phyloP scores from a whole-genome alignment of 1,140 invertebrate species.

The Brachionus manjavacas region DNA sequence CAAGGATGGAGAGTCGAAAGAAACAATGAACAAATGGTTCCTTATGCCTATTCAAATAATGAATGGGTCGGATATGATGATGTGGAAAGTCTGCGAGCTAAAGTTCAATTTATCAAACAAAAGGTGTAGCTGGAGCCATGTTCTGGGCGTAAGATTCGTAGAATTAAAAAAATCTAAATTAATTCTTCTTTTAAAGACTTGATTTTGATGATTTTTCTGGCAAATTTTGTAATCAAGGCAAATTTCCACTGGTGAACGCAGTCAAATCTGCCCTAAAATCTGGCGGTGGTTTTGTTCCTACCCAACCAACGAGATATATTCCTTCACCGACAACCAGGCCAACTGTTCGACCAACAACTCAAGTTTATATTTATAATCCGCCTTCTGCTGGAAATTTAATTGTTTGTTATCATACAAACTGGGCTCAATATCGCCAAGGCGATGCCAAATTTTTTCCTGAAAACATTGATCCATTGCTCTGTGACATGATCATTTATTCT shows the following conservation, averaged over 20 bases:
- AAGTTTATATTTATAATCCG: too few species aligned
- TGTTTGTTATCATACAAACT: constrained; percentile 86
- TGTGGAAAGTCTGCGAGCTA: constrained; percentile 48
- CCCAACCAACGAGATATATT: neutral
- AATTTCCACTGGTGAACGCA: constrained; percentile 82
- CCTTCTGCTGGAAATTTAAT: neutral
- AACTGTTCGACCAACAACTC: too few species aligned
- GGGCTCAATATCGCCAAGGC: constrained; percentile 80
- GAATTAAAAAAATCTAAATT: too few species aligned
- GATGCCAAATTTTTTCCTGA: constrained; percentile 78
- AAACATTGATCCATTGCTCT: constrained; percentile 75
- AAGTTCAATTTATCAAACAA: constrained; percentile 43
- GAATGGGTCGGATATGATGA: constrained; percentile 94
- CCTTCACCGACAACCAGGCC: neutral
- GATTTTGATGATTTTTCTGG: constrained; percentile 50
- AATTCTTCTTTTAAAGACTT: constrained; percentile 52
- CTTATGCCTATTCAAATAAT: constrained; percentile 75
- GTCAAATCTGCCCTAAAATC: constrained; percentile 67
- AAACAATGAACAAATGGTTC: constrained; percentile 50
- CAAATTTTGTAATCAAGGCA: constrained; percentile 70
- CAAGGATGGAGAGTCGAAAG: neutral
- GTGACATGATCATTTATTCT: constrained; percentile 86
- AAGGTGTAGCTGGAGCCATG: constrained; percentile 17
- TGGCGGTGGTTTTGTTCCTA: neutral
- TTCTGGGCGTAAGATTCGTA: constrained; percentile 19